Conservation (phyloP, 2,113 vertebrate genomes). For the Syngnathoides biaculeatus region DNA sequence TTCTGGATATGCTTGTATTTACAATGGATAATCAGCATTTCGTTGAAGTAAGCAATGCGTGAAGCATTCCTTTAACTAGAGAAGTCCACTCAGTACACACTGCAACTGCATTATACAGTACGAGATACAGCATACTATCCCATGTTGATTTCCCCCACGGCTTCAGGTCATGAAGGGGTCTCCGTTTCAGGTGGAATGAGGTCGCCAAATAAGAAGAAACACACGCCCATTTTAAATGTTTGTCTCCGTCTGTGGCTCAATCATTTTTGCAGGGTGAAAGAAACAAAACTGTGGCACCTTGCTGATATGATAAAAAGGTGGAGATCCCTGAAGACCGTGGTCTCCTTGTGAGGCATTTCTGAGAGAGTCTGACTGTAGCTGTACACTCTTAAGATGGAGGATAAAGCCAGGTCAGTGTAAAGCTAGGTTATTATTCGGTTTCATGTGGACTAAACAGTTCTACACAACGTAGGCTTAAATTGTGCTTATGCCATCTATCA, state of each 20-base stretch:
- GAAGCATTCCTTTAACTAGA: constrained; percentile 1
- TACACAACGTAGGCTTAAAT: constrained; percentile 28
- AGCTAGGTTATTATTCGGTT: constrained; percentile 29
- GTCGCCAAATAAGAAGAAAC: constrained; percentile 57
- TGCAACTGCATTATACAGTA: constrained; percentile 2
- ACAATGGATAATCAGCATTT: no score
- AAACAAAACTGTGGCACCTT: constrained; percentile 4
- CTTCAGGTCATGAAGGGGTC: constrained; percentile 60
- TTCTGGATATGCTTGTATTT: no score
- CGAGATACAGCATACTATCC: constrained; percentile 47
- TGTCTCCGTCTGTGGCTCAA: constrained; percentile 34
- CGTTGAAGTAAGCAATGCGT: no score
- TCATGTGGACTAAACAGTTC: constrained; percentile 45
- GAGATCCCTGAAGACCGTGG: background rate
- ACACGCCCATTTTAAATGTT: constrained; percentile 50
- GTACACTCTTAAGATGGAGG: constrained; percentile 2
- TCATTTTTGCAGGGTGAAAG: constrained; percentile 13
- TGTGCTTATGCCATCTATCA: constrained; percentile 19
- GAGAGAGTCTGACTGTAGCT: constrained; percentile 5
- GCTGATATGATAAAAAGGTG: constrained; percentile 5
- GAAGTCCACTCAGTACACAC: background rate
- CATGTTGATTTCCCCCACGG: constrained; percentile 44
- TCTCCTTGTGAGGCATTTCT: constrained; percentile 9
- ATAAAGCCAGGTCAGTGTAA: constrained; percentile 28
- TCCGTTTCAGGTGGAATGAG: constrained; percentile 64